Evolutionary conservation across 2,888 invertebrate genomes (phyloP).

Genomic region (Hydrotaea cyrtoneurina): DNA sequence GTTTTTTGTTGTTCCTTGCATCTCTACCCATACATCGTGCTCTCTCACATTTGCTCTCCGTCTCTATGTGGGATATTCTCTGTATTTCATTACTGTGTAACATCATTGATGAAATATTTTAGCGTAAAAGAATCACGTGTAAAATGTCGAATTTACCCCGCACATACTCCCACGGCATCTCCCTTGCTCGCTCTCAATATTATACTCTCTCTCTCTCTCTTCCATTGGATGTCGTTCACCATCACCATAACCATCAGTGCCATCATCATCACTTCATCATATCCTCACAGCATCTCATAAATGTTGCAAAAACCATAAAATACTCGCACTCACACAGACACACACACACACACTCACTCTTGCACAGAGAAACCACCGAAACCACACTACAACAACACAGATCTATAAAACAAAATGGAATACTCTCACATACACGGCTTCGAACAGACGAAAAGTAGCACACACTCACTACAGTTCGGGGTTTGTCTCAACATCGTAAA

Average conservation of each 20-base stretch:
- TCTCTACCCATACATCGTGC: background rate
- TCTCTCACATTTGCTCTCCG: background rate
- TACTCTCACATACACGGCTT: background rate
- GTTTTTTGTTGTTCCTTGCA: background rate
- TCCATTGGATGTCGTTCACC: background rate
- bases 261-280: conserved; percentile 25
- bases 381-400: conserved; percentile 16
- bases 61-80: background rate
- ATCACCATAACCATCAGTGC: conserved; percentile 14
- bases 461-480: background rate
- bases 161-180: background rate
- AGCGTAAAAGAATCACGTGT: conserved; percentile 17
- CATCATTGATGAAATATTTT: conserved; percentile 26
- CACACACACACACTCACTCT: too few relatives aligned
- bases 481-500: conserved; percentile 30
- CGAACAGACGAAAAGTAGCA: background rate
- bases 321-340: background rate
- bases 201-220: background rate
- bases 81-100: background rate
- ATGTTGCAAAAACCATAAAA: conserved; percentile 40
- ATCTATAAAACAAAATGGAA: too few relatives aligned
- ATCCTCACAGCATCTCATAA: conserved; percentile 18
- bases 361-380: background rate
- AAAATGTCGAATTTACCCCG: background rate
- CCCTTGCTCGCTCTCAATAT: background rate